Base-by-base conservation (phyloP, 2,888 invertebrate species). In the Synanthedon tipuliformis region DNA sequence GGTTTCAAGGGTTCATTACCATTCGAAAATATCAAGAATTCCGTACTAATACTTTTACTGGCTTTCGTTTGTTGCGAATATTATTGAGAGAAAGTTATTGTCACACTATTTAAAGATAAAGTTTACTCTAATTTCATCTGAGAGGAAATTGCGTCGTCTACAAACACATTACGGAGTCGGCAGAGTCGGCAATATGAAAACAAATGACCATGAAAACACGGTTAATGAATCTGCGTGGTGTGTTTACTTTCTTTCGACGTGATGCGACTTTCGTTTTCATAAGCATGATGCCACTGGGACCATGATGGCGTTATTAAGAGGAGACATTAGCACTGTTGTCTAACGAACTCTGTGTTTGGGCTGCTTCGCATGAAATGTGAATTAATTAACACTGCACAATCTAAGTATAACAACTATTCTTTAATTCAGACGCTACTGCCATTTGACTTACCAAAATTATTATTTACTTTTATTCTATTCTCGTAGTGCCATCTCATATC, bases 201-300 rank as follows among this genome's bases (percentile, higher is more conserved):
- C 60, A 63, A 64, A 61, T 63, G 62, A 63, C 66, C 65, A 68
- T 69, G 66, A 64, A 69, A 68, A 70, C 59, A 62, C 63, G 64
- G 65, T 62, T 67, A 68, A 66, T 62, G 61, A 65, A 68, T 59
- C 59, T 54, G 23, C 23, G 61, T 62, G 62, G 57, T 65, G 57
- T 61, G 58, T 53, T 54, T 58, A 67, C 68, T 69, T 74, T 72
- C 73, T 64, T 73, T 64, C 52, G 54, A 57, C 51, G 55, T 61
- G 60, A 60, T 64, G n/a, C 56, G 56, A 74, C 79, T 81, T 78
- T 80, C 77, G 60, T 73, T 81, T 79, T 80, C 73, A 69, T 64
- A 63, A 45, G n/a, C 45, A 15, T 13, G 45, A 45, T 45, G 45
- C 45, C 15, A n/a, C 8, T n/a, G 45, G 15, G 45, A 13, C 45